Conservation (phyloP, 1,140 invertebrate species). For the Tetramorium simillimum region DNA sequence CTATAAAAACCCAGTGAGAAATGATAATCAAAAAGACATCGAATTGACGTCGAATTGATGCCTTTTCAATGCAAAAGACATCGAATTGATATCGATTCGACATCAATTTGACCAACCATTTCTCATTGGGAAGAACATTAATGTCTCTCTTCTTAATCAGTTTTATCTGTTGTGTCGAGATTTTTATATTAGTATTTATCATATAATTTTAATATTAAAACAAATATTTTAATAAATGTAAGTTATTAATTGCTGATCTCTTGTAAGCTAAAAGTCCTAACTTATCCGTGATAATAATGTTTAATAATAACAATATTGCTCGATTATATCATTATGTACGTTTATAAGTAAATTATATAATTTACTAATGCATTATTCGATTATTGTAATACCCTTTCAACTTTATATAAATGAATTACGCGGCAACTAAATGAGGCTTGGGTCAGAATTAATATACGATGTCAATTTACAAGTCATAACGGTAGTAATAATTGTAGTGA, state of each 20-base stretch:
- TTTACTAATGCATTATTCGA: background rate
- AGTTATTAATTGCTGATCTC: background rate
- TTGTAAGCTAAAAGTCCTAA: background rate
- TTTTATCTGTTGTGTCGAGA: background rate
- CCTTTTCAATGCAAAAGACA: no score
- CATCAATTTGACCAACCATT: no score
- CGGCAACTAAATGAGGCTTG: background rate
- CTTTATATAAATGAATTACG: background rate
- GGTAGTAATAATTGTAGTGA: background rate
- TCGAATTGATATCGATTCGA: no score
- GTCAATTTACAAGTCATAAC: background rate
- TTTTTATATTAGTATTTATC: background rate
- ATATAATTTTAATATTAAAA: background rate
- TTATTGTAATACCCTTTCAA: background rate
- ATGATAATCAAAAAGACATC: no score
- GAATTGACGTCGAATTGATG: no score
- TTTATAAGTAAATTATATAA: constrained; percentile 11
- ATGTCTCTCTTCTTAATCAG: background rate
- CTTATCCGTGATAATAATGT: background rate
- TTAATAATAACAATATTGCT: no score
- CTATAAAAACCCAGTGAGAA: no score
- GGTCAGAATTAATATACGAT: background rate
- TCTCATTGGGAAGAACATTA: no score
- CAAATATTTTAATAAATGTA: background rate
- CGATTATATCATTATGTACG: background rate